A percentile compares a stretch with the other conserved stretches of the same genome.
Evolutionary conservation across 64 coral and sea anemone genomes (phyloP).

Genomic region (Stichodactyla mertensii): DNA sequence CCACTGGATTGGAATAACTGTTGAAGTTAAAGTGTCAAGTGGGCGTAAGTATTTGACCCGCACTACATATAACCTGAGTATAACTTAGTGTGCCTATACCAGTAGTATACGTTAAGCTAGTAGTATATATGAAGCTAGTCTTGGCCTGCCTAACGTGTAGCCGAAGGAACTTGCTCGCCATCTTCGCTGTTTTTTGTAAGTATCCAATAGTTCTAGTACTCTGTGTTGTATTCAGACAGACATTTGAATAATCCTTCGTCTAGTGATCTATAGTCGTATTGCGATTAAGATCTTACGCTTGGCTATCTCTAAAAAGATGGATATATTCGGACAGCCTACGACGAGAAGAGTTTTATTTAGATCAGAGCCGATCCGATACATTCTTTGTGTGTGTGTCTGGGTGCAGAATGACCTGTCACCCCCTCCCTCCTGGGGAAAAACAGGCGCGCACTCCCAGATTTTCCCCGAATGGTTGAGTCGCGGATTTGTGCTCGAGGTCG

Average conservation of each 20-base stretch:
- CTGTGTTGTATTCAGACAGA: not conserved
- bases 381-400: no score
- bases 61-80: not conserved
- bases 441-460: not conserved
- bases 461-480: no score
- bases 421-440: not conserved
- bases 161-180: not conserved
- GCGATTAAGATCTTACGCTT: no score
- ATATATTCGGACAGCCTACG: no score
- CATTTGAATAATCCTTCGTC: no score
- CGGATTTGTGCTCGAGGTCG: no score
- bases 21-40: constrained; percentile 26
- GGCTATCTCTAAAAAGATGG: no score
- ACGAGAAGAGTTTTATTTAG: no score
- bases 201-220: not conserved
- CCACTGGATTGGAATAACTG: not conserved
- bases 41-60: constrained; percentile 12
- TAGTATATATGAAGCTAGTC: not conserved
- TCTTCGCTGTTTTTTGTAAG: constrained; percentile 9
- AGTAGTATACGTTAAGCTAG: not conserved
- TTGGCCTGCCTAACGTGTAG: not conserved
- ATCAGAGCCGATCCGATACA: no score
- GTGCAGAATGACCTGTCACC: not conserved
- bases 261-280: no score
- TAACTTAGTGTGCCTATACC: not conserved